Evolutionary conservation across 2,113 vertebrate species (phyloP).

Genomic region (Bombycilla garrulus): DNA sequence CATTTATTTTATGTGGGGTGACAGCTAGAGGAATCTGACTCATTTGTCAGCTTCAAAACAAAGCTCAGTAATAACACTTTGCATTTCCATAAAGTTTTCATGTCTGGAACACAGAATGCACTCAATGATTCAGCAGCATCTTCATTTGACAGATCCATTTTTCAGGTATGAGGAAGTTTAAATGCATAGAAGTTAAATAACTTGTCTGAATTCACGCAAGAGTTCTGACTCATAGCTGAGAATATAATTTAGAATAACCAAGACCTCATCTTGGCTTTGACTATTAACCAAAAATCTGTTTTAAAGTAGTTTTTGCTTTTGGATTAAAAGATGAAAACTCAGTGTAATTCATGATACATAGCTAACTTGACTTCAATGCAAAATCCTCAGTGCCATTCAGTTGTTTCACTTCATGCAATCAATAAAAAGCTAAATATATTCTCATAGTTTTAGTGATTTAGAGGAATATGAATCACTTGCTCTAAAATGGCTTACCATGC

Average conservation of each 20-base stretch:
- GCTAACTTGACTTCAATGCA: background rate
- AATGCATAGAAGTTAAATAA: background rate
- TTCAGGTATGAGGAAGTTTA: background rate
- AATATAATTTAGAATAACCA: background rate
- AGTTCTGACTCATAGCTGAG: background rate
- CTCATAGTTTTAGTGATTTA: background rate
- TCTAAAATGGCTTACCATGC: background rate
- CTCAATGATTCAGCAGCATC: background rate
- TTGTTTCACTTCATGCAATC: background rate
- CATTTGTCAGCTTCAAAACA: background rate
- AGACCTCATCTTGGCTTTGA: background rate
- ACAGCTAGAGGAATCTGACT: background rate
- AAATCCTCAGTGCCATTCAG: background rate
- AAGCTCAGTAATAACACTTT: background rate
- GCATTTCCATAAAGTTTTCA: background rate
- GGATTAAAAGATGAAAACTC: background rate
- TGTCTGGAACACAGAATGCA: background rate
- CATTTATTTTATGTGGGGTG: background rate
- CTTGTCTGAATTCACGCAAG: background rate
- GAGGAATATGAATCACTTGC: background rate
- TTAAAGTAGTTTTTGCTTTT: background rate
- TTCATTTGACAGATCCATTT: background rate
- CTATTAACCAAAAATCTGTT: background rate
- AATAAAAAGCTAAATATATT: background rate
- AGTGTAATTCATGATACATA: background rate